Evolutionary conservation across 1,140 invertebrate species (phyloP).

Genomic region (Apis dorsata): DNA sequence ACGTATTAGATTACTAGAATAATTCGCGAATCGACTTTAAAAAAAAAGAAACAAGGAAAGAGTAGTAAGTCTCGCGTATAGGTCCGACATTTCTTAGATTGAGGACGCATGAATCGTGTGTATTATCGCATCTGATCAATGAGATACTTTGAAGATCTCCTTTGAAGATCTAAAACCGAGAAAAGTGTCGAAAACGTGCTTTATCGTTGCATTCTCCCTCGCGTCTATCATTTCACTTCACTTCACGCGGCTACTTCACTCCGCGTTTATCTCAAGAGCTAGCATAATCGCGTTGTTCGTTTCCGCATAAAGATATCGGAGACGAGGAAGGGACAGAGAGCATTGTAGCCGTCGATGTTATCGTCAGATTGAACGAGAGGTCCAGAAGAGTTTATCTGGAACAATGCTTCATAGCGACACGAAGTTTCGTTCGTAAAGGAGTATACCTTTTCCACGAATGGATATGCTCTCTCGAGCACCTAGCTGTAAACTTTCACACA

Average conservation of each 20-base stretch:
- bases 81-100: conserved; percentile 8
- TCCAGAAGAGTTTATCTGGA: neutral
- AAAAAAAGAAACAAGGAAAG: conserved; percentile 3
- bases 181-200: neutral
- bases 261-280: neutral
- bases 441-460: conserved; percentile 10
- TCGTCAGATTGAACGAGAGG: neutral
- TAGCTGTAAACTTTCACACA: conserved; percentile 65
- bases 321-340: neutral
- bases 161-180: no score
- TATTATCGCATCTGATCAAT: conserved; percentile 45
- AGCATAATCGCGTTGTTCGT: neutral
- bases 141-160: neutral
- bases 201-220: neutral
- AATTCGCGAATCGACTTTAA: neutral
- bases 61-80: conserved; percentile 17
- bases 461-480: neutral
- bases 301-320: conserved; percentile 2
- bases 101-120: conserved; percentile 18
- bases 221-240: neutral
- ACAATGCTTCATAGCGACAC: neutral
- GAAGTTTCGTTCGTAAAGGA: neutral
- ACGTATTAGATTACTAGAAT: neutral
- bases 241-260: neutral
- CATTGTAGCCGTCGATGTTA: neutral